Conservation (phyloP, 2,797 vertebrate species). For the Phoxinus dragarum region DNA sequence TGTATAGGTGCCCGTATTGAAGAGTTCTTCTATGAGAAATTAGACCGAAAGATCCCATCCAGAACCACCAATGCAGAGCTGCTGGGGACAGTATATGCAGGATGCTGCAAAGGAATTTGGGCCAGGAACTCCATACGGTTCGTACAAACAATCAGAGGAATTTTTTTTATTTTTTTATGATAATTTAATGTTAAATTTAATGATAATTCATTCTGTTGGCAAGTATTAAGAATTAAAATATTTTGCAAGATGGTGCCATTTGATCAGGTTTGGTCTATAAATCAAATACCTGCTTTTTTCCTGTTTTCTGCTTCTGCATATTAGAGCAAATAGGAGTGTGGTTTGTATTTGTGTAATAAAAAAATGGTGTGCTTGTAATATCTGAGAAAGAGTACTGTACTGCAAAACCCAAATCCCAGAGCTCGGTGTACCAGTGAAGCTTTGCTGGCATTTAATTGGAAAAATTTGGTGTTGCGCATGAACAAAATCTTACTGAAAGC, state of each 20-base stretch:
- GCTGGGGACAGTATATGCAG: slow-evolving; percentile 94
- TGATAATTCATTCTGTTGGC: not conserved
- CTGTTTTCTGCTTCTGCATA: not conserved
- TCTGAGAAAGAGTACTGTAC: too few relatives aligned
- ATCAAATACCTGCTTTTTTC: not conserved
- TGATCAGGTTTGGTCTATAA: not conserved
- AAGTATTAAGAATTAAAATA: not conserved
- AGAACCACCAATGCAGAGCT: slow-evolving; percentile 90
- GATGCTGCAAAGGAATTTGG: slow-evolving; percentile 94
- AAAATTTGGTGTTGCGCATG: too few relatives aligned
- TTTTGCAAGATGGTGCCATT: not conserved
- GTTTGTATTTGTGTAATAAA: too few relatives aligned
- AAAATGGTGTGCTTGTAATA: too few relatives aligned
- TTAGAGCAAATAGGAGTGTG: not conserved
- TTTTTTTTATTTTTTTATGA: not conserved
- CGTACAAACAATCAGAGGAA: slow-evolving; percentile 62
- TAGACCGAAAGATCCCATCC: slow-evolving; percentile 92
- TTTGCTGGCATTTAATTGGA: too few relatives aligned
- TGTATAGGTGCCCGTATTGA: slow-evolving; percentile 89
- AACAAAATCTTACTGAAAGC: too few relatives aligned
- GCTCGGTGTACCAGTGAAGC: too few relatives aligned
- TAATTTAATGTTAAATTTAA: too few relatives aligned
- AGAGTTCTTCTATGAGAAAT: slow-evolving; percentile 97
- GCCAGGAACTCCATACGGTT: slow-evolving; percentile 88
- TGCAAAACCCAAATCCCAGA: too few relatives aligned